These are phyloP conservation scores for Tenthredo amoena DNA, from an alignment of 2,888 invertebrate genomes.

Conservation along the genomic window DNA sequence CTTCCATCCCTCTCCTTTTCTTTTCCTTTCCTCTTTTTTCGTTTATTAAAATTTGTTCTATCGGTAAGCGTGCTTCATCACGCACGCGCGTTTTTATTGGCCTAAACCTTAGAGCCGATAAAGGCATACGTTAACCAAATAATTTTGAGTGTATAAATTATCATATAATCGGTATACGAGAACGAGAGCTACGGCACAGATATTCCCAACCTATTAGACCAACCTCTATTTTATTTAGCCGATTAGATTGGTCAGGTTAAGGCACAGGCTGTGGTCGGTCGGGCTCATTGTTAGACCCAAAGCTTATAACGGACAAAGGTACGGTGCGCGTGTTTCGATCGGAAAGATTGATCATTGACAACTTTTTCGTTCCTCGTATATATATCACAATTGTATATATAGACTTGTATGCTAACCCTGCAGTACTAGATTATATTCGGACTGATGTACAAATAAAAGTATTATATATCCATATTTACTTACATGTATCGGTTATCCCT, in stretches of 20 bases:
- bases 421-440: too few relatives aligned
- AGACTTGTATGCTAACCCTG: neutral
- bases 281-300: neutral
- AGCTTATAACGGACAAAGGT: too few relatives aligned
- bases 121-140: slow-evolving; percentile 46
- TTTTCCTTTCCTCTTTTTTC: neutral
- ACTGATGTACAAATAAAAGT: too few relatives aligned
- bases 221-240: slow-evolving; percentile 40
- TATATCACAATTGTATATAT: neutral
- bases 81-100: slow-evolving; percentile 44
- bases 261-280: neutral
- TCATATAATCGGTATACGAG: slow-evolving; percentile 28
- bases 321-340: slow-evolving; percentile 26
- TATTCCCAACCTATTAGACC: slow-evolving; percentile 38
- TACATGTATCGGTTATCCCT: too few relatives aligned
- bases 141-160: slow-evolving; percentile 48
- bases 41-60: slow-evolving; percentile 1
- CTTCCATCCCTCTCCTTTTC: neutral
- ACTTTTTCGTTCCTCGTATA: slow-evolving; percentile 17
- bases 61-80: slow-evolving; percentile 8
- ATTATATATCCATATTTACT: too few relatives aligned
- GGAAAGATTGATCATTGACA: slow-evolving; percentile 46
- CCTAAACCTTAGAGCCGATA: slow-evolving; percentile 29
- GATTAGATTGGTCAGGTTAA: slow-evolving; percentile 27
- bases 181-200: neutral